Base-by-base conservation (phyloP, 2,888 invertebrate genomes). In the Acleris literana region DNA sequence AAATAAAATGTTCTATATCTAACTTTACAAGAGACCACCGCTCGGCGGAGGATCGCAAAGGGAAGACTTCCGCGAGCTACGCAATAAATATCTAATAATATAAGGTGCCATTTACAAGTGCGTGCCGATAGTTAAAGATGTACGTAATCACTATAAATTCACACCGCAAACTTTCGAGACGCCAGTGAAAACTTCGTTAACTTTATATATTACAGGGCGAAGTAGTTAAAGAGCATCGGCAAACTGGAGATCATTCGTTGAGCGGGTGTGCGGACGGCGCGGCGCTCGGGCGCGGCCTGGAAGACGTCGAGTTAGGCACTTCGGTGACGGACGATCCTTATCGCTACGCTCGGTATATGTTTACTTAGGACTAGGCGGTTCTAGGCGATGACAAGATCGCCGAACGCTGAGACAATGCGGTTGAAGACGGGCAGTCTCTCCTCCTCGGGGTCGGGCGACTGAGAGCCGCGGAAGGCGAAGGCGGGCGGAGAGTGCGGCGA, bases 371-470 rank as follows among this genome's bases (percentile, higher is more conserved):
- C 90, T 90, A 90, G 86, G 82, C 79, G 79, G 73, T 74, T 39
- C 46, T 89, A 92, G 85, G 88, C 92, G 82, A 92, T 90, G 76
- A 92, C 83, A 80, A 92, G 92, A 78, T 92, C 92, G 72, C 91
- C 91, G 79, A 92, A 90, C 70, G 91, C 92, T 68, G 89, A 88
- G 62, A 91, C 85, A 70, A 92, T 86, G 71, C 92, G 90, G 81
- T 91, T 92, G 93, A 97, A 97, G 44, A 97, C 97, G 53, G 97
- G 97, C 84, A 97, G 93, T 76, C 97, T 93, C 59, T 95, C 94
- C 70, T 95, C 95, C 68, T 94, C 94, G 43, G 93, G 93, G 56
- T 93, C 94, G 46, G 92, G 90, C 52, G 86, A 87, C 71, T 78
- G 86, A 73, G 87, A 75, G 83, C 77, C 93, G 79, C 83, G 93